phyloP scores from a whole-genome alignment of 2,113 vertebrate species.

The Lepus europaeus region DNA sequence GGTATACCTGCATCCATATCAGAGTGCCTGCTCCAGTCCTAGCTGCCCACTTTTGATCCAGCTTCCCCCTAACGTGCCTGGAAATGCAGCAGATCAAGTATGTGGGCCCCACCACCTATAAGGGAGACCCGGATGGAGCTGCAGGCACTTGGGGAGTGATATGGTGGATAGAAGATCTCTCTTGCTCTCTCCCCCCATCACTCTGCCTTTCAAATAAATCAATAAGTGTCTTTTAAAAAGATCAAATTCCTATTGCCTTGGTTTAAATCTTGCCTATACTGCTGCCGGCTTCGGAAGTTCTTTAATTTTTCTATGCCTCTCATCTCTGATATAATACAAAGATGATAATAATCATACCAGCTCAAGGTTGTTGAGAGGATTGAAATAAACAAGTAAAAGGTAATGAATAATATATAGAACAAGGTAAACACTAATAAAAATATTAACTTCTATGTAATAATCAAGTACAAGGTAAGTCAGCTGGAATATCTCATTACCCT shows the following conservation, averaged over 20 bases:
- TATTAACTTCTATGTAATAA: background rate
- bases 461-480: background rate
- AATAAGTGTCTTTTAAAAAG: too few species aligned
- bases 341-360: slow-evolving; percentile 9
- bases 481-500: background rate
- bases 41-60: too few species aligned
- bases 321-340: background rate
- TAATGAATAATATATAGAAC: background rate
- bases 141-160: too few species aligned
- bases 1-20: too few species aligned
- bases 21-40: too few species aligned
- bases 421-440: slow-evolving; percentile 5
- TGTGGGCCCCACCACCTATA: too few species aligned
- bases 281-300: background rate
- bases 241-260: background rate
- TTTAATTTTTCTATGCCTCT: background rate
- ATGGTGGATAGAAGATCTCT: too few species aligned
- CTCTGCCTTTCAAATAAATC: too few species aligned
- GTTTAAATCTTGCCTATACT: background rate
- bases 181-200: too few species aligned
- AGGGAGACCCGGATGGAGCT: too few species aligned
- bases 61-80: too few species aligned
- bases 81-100: too few species aligned
- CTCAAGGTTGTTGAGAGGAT: background rate
- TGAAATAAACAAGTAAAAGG: background rate